These are phyloP conservation scores for Eilema caniola DNA, from an alignment of 2,888 invertebrate genomes.

Conservation along the genomic window DNA sequence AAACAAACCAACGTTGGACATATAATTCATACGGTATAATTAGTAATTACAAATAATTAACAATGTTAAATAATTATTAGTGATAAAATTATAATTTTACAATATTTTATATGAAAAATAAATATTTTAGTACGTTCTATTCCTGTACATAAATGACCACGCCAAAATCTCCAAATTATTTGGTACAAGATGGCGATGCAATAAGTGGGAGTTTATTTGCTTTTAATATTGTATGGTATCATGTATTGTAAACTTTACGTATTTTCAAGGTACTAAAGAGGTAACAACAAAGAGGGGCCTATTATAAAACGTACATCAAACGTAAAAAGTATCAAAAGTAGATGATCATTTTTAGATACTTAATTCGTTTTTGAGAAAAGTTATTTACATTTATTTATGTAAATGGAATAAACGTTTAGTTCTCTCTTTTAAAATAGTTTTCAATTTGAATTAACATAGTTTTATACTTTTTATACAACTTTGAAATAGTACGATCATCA, in stretches of 20 bases:
- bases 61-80: constrained; percentile 18
- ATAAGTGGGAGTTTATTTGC: constrained; percentile 24
- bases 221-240: constrained; percentile 6
- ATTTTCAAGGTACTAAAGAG: background rate
- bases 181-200: constrained; percentile 46
- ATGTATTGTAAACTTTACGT: background rate
- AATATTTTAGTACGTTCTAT: constrained; percentile 51
- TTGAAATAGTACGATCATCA: no score
- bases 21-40: constrained; percentile 57
- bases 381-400: no score
- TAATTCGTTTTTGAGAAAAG: no score
- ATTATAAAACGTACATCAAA: background rate
- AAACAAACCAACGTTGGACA: constrained; percentile 54
- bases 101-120: constrained; percentile 43
- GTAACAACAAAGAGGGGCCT: background rate
- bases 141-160: constrained; percentile 27
- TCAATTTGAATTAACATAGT: no score
- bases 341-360: no score
- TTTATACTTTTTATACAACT: no score
- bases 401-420: no score
- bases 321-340: no score
- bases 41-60: constrained; percentile 24
- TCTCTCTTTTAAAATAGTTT: no score
- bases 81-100: constrained; percentile 42
- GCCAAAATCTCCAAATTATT: constrained; percentile 28